Evolutionary conservation across 2,888 invertebrate species (phyloP), one percentile per base, ranked within the genome.

Genomic region (Leptopilina syphax): DNA sequence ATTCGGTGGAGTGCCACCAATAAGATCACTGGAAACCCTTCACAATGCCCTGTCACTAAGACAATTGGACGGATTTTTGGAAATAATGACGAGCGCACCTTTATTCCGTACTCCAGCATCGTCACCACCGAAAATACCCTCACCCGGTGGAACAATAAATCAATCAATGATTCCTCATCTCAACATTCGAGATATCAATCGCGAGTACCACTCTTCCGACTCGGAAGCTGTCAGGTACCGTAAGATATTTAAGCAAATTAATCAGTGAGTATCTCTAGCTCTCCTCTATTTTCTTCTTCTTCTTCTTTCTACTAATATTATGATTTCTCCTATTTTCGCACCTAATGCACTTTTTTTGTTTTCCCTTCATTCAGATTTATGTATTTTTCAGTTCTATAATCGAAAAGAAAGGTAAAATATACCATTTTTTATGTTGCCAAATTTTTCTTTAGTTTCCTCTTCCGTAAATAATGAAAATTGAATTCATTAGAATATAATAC

Each of bases 31-130:
- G 92, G 99, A 99, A 93, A 99, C 99, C 5, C 93, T 99, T 82
- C 99, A 99, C 94, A 99, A 99, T 93, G 97, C 98, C 73, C 93
- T 99, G 85, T 98, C 98, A 76, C 93, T 98, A 89, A 95, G 96
- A 66, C 98, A 99, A 91, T 93, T 99, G 88, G 98, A 99, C 92
- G 94, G 93, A 67, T 99, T 98, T 92, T 93, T 99, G 91, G 97
- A 97, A 89, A 95, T 96, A 87, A 97, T 98, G 94, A 96, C 97
- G 18, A 94, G 95, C 54, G 95, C 95, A 77, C 95, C 96, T 80
- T 92, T 96, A 85, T 95, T 95, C 86, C 94, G 95, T 86, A 95
- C 96, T 54, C 96, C 97, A 77, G 94, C 95, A 78, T 94, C 96
- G 57, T 94, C 96, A 77, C 94, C 96, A 80, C 94, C 96, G 18